Evolutionary conservation across 1,140 invertebrate species (phyloP).

Genomic region (Meloidogyne hapla): DNA sequence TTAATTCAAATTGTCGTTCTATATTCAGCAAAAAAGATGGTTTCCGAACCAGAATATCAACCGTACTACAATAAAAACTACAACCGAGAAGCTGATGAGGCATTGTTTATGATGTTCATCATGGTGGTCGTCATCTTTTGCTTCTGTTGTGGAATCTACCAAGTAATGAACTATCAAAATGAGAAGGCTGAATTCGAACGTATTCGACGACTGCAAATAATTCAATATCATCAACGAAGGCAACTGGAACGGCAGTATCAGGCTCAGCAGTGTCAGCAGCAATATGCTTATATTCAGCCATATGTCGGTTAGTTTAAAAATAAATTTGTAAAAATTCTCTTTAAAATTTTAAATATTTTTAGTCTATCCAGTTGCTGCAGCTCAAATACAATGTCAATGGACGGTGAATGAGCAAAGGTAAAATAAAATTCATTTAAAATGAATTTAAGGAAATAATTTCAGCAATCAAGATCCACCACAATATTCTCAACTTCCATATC

Average conservation of each 20-base stretch:
- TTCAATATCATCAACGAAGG: not conserved
- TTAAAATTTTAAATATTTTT: not conserved
- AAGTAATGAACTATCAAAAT: slow-evolving; percentile 6
- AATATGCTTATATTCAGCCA: not conserved
- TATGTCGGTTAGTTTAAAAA: not conserved
- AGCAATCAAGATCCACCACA: too few species aligned
- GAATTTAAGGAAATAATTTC: not conserved
- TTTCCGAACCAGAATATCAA: too few species aligned
- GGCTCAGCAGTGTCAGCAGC: not conserved
- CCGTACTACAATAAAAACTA: too few species aligned
- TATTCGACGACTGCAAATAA: not conserved
- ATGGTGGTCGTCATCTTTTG: not conserved
- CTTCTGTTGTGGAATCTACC: slow-evolving; percentile 2
- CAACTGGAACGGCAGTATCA: not conserved
- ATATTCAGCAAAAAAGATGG: too few species aligned
- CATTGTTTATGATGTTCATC: not conserved
- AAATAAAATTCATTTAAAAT: not conserved
- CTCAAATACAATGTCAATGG: not conserved
- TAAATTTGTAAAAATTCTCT: not conserved
- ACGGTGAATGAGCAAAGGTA: not conserved
- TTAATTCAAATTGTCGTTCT: too few species aligned
- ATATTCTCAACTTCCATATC: too few species aligned
- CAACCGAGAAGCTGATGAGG: not conserved
- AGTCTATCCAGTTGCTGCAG: not conserved
- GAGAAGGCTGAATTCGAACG: not conserved